Evolutionary conservation across 2,113 vertebrate species (phyloP).

Genomic region (Oreochromis aureus): DNA sequence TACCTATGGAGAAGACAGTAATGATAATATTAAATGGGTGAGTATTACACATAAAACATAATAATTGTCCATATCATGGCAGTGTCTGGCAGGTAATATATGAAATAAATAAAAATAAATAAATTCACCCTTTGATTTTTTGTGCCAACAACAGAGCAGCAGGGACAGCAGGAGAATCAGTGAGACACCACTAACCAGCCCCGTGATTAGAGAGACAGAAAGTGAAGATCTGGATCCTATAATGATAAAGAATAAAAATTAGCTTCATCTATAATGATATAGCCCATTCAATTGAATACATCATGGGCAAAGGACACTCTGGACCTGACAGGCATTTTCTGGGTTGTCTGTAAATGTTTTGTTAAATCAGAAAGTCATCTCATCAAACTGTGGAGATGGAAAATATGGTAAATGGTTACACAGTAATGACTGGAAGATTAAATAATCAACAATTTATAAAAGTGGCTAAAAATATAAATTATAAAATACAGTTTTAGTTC

Average conservation of each 20-base stretch:
- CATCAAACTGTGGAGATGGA: too few species aligned
- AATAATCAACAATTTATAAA: too few species aligned
- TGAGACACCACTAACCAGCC: neutral
- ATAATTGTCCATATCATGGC: neutral
- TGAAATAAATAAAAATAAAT: too few species aligned
- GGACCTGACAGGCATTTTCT: too few species aligned
- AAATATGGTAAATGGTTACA: too few species aligned
- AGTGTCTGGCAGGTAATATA: neutral
- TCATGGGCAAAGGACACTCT: too few species aligned
- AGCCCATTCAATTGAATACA: neutral
- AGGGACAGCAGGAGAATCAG: neutral
- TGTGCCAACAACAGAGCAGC: neutral
- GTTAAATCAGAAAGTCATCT: too few species aligned
- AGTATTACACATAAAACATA: accelerated
- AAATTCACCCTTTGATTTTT: neutral
- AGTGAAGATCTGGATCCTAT: accelerated
- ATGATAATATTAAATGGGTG: accelerated
- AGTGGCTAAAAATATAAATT: too few species aligned
- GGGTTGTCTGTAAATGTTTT: too few species aligned
- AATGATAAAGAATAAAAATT: accelerated
- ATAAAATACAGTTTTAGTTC: too few species aligned
- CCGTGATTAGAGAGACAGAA: neutral
- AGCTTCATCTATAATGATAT: accelerated
- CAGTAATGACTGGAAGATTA: too few species aligned
- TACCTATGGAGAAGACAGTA: neutral